A percentile compares a stretch with the other conserved stretches of the same genome.
These are phyloP conservation scores for Patella caerulea DNA, from an alignment of 2,888 invertebrate genomes.

Conservation along the genomic window DNA sequence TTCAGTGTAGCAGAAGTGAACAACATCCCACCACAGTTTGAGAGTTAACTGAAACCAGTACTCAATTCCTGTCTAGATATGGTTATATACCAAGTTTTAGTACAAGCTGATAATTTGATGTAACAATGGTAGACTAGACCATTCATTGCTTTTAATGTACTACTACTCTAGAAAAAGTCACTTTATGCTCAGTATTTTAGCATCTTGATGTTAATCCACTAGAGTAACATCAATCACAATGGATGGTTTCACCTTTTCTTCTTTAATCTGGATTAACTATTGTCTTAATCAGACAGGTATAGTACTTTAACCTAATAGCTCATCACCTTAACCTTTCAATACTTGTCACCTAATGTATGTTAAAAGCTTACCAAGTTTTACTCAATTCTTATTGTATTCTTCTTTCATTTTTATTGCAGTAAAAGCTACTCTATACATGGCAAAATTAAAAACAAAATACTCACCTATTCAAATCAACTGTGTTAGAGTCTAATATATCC, in stretches of 20 bases:
- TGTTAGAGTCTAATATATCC: slow-evolving; percentile 91
- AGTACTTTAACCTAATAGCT: no score
- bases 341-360: neutral
- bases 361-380: neutral
- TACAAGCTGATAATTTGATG: no score
- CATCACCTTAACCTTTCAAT: neutral
- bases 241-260: neutral
- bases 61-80: no score
- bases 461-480: slow-evolving; percentile 94
- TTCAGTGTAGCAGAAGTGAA: no score
- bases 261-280: neutral
- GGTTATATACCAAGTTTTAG: no score
- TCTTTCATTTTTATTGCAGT: no score
- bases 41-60: no score
- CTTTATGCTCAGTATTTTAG: neutral
- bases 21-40: no score
- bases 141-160: no score
- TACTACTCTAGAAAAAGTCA: no score
- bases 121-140: no score
- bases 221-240: neutral
- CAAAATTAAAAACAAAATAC: slow-evolving; percentile 22
- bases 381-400: neutral
- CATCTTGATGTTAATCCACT: neutral
- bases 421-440: no score
- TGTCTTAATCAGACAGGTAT: neutral